Evolutionary conservation across 1,140 invertebrate genomes (phyloP).

Genomic region (Rhynchophorus ferrugineus): DNA sequence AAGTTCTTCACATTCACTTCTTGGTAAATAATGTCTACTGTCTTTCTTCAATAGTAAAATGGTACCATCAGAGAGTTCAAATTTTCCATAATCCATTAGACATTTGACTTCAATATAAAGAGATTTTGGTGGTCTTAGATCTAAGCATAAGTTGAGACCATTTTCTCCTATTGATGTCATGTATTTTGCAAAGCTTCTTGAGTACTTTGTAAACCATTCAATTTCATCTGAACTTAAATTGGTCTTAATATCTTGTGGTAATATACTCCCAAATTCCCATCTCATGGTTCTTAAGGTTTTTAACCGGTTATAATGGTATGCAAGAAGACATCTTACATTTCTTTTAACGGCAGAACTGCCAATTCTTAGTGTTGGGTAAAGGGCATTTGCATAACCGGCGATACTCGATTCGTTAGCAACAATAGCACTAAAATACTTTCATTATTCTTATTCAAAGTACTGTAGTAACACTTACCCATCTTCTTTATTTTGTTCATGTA

Average conservation of each 20-base stretch:
- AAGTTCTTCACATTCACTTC: conserved; percentile 82
- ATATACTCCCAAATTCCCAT: conserved; percentile 88
- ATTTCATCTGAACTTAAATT: conserved; percentile 76
- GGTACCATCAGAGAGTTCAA: conserved; percentile 89
- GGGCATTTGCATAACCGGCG: conserved; percentile 26
- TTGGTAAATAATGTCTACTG: conserved; percentile 82
- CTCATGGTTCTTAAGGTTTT: conserved; percentile 71
- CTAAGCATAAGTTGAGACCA: conserved; percentile 77
- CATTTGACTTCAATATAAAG: conserved; percentile 89
- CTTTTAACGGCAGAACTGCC: conserved; percentile 78
- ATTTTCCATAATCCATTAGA: conserved; percentile 83
- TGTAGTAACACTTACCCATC: conserved; percentile 60
- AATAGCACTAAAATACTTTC: conserved; percentile 42
- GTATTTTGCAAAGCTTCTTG: conserved; percentile 76
- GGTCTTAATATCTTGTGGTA: conserved; percentile 76
- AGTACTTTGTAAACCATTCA: conserved; percentile 84
- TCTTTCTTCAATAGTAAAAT: conserved; percentile 84
- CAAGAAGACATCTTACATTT: conserved; percentile 82
- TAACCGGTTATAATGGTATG: conserved; percentile 83
- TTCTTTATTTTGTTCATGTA: conserved; percentile 66
- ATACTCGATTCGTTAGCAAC: conserved; percentile 41
- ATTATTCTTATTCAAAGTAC: conserved; percentile 35
- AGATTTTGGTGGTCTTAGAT: conserved; percentile 86
- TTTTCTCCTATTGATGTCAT: conserved; percentile 70
- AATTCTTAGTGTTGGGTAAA: conserved; percentile 60